Percentiles rank a stretch among this genome's conserved stretches.
These are phyloP conservation scores for Dichetophora obliterata DNA, from an alignment of 2,888 invertebrate species.

Conservation along the genomic window DNA sequence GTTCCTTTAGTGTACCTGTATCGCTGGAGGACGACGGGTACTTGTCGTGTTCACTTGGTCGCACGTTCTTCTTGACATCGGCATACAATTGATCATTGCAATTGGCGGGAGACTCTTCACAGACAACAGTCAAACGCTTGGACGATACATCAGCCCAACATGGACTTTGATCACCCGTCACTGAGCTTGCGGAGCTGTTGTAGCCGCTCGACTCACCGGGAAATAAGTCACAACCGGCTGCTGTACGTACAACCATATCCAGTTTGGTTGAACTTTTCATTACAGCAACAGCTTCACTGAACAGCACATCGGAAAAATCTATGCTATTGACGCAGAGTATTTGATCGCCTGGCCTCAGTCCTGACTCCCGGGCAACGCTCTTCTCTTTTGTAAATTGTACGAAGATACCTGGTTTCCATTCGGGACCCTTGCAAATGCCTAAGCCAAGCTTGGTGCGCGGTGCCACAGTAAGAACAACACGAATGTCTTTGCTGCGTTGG, in stretches of 20 bases:
- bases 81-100: constrained; percentile 35
- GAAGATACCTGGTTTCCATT: constrained; percentile 89
- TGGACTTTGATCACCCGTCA: constrained; percentile 80
- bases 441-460: constrained; percentile 88
- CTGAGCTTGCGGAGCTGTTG: constrained; percentile 86
- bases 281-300: constrained; percentile 86
- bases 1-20: constrained; percentile 51
- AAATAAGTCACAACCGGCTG: constrained; percentile 83
- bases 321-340: constrained; percentile 90
- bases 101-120: constrained; percentile 72
- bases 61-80: constrained; percentile 67
- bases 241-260: constrained; percentile 82
- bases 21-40: constrained; percentile 44
- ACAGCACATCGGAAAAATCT: constrained; percentile 81
- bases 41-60: constrained; percentile 29
- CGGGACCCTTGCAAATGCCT: constrained; percentile 88
- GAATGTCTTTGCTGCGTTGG: constrained; percentile 73
- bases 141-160: constrained; percentile 76
- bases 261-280: constrained; percentile 84
- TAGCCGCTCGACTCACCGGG: constrained; percentile 87
- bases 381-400: constrained; percentile 91
- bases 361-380: constrained; percentile 89
- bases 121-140: constrained; percentile 79
- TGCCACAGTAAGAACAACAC: constrained; percentile 83
- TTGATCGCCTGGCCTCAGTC: constrained; percentile 91